Evolutionary conservation across 2,113 vertebrate genomes (phyloP).

Genomic region (Sprattus sprattus): DNA sequence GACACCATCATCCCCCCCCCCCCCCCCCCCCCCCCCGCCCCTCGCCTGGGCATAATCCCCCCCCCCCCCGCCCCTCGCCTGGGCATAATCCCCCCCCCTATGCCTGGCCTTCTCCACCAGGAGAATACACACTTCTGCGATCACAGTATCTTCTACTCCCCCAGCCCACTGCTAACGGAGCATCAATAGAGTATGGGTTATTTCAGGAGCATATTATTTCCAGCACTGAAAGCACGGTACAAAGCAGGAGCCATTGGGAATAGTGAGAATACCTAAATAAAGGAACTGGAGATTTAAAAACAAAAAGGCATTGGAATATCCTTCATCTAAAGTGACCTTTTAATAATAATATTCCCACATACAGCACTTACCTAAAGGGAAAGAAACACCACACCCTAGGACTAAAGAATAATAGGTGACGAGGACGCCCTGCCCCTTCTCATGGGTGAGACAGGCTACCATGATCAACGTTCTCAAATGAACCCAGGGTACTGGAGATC

Average conservation of each 20-base stretch:
- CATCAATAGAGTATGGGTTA: conserved; percentile 1
- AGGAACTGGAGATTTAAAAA: conserved; percentile 53
- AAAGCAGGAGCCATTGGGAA: conserved; percentile 54
- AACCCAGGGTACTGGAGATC: conserved; percentile 22
- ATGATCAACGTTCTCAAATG: conserved; percentile 30
- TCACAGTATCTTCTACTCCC: background rate
- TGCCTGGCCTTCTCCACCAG: background rate
- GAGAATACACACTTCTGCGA: background rate
- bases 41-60: too few species aligned
- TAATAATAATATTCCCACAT: conserved; percentile 67
- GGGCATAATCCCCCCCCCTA: background rate
- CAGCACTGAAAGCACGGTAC: background rate
- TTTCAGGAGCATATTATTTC: background rate
- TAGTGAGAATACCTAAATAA: conserved; percentile 50
- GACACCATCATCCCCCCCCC: background rate
- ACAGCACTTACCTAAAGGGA: conserved; percentile 56
- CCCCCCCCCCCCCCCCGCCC: background rate
- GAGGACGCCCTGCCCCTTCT: conserved; percentile 59
- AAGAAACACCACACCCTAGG: conserved; percentile 62
- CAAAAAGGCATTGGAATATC: conserved; percentile 50
- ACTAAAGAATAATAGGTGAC: conserved; percentile 64
- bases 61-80: too few species aligned
- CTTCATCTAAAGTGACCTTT: conserved; percentile 68
- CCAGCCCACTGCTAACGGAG: background rate
- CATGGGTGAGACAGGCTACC: conserved; percentile 34